phyloP scores from a whole-genome alignment of 2,113 vertebrate species.

The Xiphophorus hellerii region DNA sequence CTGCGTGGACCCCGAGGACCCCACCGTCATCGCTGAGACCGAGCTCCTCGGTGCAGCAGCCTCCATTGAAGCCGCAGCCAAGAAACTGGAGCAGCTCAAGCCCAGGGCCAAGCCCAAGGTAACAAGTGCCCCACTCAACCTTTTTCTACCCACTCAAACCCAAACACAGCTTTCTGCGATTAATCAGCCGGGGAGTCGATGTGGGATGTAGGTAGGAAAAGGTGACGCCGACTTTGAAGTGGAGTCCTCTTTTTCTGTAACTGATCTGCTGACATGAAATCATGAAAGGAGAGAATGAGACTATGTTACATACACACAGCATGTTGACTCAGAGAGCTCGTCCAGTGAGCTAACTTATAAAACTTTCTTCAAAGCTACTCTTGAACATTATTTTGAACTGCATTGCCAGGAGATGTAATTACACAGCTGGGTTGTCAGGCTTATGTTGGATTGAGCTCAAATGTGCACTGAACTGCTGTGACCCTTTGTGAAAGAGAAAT shows the following conservation, averaged over 20 bases:
- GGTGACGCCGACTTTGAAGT: conserved; percentile 63
- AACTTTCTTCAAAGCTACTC: conserved; percentile 61
- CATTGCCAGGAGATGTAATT: conserved; percentile 66
- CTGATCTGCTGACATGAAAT: conserved; percentile 29
- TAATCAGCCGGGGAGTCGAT: conserved; percentile 44
- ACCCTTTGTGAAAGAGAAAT: conserved; percentile 49
- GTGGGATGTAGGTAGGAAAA: conserved; percentile 46
- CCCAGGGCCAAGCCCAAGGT: conserved; percentile 98
- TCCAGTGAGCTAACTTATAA: conserved; percentile 43
- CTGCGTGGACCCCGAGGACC: conserved; percentile 96
- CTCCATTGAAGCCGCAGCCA: conserved; percentile 97
- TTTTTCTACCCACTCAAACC: conserved; percentile 37
- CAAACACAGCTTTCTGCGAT: conserved; percentile 46
- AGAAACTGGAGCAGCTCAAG: conserved; percentile 98
- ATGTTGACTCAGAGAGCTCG: conserved; percentile 42
- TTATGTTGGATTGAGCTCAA: conserved; percentile 67
- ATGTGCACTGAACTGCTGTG: conserved; percentile 61
- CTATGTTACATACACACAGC: conserved; percentile 10
- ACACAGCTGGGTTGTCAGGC: conserved; percentile 50
- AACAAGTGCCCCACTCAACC: conserved; percentile 49
- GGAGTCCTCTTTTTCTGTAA: conserved; percentile 50
- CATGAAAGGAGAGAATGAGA: conserved; percentile 26
- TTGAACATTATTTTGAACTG: conserved; percentile 55
- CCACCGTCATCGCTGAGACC: conserved; percentile 95
- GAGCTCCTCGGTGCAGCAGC: conserved; percentile 96